These are phyloP conservation scores for Sphaeridia pumilis DNA, from an alignment of 2,888 invertebrate genomes.

Conservation along the genomic window DNA sequence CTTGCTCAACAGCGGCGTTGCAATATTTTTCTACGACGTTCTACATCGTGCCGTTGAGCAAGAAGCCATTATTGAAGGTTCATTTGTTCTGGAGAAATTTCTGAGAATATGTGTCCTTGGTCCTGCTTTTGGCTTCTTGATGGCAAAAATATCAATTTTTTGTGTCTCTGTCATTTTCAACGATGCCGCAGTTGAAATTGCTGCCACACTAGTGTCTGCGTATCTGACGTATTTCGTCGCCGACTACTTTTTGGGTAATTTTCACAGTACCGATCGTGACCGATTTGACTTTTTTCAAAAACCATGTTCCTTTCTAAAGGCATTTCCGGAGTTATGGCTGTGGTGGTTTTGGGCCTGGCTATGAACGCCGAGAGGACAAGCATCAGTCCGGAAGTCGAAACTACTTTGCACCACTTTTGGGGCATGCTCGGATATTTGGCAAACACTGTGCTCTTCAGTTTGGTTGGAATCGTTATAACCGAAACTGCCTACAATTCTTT, in stretches of 20 bases:
- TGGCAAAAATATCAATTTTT: conserved; percentile 40
- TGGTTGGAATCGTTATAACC: conserved; percentile 51
- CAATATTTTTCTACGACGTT: conserved; percentile 41
- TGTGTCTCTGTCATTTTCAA: conserved; percentile 41
- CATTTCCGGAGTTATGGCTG: conserved; percentile 43
- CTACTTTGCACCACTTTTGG: conserved; percentile 41
- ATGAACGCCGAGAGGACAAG: conserved; percentile 40
- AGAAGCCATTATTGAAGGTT: conserved; percentile 18
- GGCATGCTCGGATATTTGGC: conserved; percentile 43
- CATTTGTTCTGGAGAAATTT: conserved; percentile 35
- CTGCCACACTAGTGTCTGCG: conserved; percentile 41
- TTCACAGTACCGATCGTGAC: not conserved
- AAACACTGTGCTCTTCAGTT: conserved; percentile 50
- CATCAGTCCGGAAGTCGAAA: conserved; percentile 42
- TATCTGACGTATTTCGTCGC: conserved; percentile 41
- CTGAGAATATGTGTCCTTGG: conserved; percentile 39
- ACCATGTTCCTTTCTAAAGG: conserved; percentile 19
- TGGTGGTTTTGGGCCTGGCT: conserved; percentile 41
- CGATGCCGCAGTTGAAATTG: conserved; percentile 42
- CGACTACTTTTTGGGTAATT: conserved; percentile 17
- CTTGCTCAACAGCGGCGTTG: conserved; percentile 43
- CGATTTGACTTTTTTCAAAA: not conserved
- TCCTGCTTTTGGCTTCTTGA: conserved; percentile 40
- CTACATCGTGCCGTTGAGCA: conserved; percentile 25
- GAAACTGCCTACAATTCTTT: conserved; percentile 45